Evolutionary conservation across 2,888 invertebrate species (phyloP), one percentile per base, ranked within the genome.

Genomic region (Lycaena phlaeas): DNA sequence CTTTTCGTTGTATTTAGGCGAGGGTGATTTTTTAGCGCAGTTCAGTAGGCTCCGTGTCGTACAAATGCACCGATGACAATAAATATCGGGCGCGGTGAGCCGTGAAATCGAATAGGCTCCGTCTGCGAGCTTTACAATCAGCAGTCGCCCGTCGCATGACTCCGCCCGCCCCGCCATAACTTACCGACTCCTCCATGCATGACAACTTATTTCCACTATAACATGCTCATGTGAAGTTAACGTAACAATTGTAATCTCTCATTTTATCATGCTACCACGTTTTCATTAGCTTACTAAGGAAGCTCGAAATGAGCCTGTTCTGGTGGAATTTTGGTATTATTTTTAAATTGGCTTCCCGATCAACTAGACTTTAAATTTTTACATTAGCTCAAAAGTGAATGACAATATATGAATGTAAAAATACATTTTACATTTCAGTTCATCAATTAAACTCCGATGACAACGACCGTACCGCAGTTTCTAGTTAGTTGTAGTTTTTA

Each of bases 41-140:
- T 78, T 81, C 79, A 76, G 74, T 75, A 77, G 76, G 75, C 76
- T 67, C 68, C 76, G 75, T 78, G 82, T 79, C 81, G 78, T 79
- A 75, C 78, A 73, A 79, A 73, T 81, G 78, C 77, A 79, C 77
- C 81, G 82, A 81, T 82, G 82, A 82, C 79, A 82, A 82, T 84
- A 84, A 84, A 84, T 82, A 82, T 79, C 77, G 71, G 61, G 61
- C 64, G 82, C 81, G 78, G 66, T 78, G 78, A 82, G 82, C 78
- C 84, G 75, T 84, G 82, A 82, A 84, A 84, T 84, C 82, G 82
- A 84, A 84, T 82, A 82, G 82, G 82, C 82, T 79, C 72, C 81
- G 78, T 76, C 78, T 81, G 79, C 76, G 81, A 79, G 72, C 74
- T 81, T 81, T 79, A 82, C 82, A 82, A 82, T 82, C 82, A 82